Base-by-base conservation (phyloP, 2,797 vertebrate genomes). In the Onychomys torridus region DNA sequence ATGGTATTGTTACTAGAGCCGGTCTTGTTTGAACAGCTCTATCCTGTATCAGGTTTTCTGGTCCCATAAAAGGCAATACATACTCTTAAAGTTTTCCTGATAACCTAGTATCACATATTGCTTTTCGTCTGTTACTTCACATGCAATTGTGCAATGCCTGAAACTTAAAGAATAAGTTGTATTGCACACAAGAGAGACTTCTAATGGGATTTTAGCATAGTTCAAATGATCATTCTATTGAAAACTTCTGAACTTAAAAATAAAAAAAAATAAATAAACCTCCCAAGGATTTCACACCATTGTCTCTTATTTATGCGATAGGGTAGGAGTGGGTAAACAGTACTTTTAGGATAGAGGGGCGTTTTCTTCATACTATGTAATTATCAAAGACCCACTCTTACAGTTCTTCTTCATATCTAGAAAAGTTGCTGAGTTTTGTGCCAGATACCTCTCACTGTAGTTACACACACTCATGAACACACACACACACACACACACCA, bases 1-100 rank as follows among this genome's bases (percentile, higher is more conserved):
- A 32, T 46, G 91, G 81, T 52, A 81, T 65, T 95, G 83, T 91
- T 75, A 46, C 6, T 52, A 55, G 40, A 55, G 78, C 40, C 52
- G 94, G 46, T 57, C 27, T 97, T 97, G 76, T 93, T 46, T 87
- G 34, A 78, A 94, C 49, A 93, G 91, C 85, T 96, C 87, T 93
- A 7, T 46, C 91, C 13, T 79, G 29, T 16, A 84, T 29, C 43
- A 19, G 0, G 49, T 89, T 95, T 17, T 4, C 13, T 75, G 6
- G 10, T 61, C 87, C 96, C 84, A 79, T 3, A 0, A 85, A 85
- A 95, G 94, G 52, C 65, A 87, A 92, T 85, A 90, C 92, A 94
- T 82, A 91, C 69, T 90, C 61, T 90, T 59, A 94, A 95, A 11
- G 9, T 83, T 84, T 91, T 93, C 32, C 12, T 2, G 23, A 96